phyloP scores from a whole-genome alignment of 2,113 vertebrate species.

The Epinephelus fuscoguttatus region DNA sequence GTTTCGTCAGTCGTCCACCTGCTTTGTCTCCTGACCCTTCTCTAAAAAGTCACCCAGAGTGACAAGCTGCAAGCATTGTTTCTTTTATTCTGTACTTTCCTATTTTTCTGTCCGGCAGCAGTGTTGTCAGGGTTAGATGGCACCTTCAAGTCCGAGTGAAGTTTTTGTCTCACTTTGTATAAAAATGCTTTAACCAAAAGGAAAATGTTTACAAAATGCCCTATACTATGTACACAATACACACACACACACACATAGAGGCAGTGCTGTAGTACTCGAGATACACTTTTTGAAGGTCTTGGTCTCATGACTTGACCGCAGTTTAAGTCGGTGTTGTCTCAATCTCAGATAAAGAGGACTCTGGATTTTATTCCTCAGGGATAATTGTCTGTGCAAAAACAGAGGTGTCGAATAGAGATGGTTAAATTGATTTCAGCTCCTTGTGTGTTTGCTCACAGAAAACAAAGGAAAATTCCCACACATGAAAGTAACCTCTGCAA shows the following conservation, averaged over 20 bases:
- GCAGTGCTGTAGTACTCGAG: no score
- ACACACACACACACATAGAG: not conserved
- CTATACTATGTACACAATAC: not conserved
- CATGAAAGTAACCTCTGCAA: no score
- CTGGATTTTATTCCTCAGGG: no score
- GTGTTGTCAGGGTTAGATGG: not conserved
- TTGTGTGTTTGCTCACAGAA: no score
- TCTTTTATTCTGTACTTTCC: not conserved
- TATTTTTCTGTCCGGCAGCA: constrained; percentile 20
- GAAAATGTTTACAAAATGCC: not conserved
- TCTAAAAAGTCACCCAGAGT: constrained; percentile 41
- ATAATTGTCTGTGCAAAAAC: no score
- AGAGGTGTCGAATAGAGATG: no score
- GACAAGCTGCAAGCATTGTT: constrained; percentile 9
- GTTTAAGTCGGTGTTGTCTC: no score
- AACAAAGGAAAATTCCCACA: no score
- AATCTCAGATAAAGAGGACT: no score
- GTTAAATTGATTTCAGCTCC: no score
- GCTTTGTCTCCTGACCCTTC: constrained; percentile 55
- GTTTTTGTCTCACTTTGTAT: constrained; percentile 1
- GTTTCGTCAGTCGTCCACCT: constrained; percentile 54
- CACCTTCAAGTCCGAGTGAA: not conserved
- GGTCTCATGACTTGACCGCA: no score
- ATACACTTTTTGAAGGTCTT: no score
- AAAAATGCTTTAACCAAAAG: not conserved